phyloP scores from a whole-genome alignment of 2,113 vertebrate species.

The Syngnathus scovelli region DNA sequence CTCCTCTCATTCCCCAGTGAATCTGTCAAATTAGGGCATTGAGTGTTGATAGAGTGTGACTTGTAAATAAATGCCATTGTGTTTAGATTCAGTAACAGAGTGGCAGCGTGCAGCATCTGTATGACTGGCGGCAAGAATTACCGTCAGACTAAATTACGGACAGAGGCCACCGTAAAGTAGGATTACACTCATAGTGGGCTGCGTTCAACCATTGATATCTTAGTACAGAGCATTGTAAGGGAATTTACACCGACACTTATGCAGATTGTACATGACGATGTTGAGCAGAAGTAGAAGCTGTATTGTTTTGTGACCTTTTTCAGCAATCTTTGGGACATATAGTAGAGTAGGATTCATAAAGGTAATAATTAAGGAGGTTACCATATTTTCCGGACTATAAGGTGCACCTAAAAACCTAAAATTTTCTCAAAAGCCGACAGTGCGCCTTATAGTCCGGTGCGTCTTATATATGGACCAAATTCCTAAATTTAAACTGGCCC shows the following conservation, averaged over 20 bases:
- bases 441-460: too few relatives aligned
- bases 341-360: too few relatives aligned
- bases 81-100: slow-evolving; percentile 40
- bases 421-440: too few relatives aligned
- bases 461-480: too few relatives aligned
- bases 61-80: slow-evolving; percentile 48
- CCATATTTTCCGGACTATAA: too few relatives aligned
- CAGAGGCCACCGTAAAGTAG: slow-evolving; percentile 15
- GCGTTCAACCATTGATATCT: background rate
- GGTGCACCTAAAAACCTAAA: too few relatives aligned
- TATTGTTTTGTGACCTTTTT: too few relatives aligned
- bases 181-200: slow-evolving; percentile 8
- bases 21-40: slow-evolving; percentile 37
- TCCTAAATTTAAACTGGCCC: too few relatives aligned
- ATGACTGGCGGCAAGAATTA: slow-evolving; percentile 47
- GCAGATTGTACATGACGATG: background rate
- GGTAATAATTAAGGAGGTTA: too few relatives aligned
- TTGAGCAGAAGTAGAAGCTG: background rate
- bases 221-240: background rate
- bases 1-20: slow-evolving; percentile 21
- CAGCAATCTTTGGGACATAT: too few relatives aligned
- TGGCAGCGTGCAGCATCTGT: slow-evolving; percentile 40
- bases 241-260: background rate
- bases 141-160: slow-evolving; percentile 44
- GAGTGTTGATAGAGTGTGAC: slow-evolving; percentile 35